These are phyloP conservation scores for Carettochelys insculpta DNA, from an alignment of 2,113 vertebrate genomes.

Conservation along the genomic window DNA sequence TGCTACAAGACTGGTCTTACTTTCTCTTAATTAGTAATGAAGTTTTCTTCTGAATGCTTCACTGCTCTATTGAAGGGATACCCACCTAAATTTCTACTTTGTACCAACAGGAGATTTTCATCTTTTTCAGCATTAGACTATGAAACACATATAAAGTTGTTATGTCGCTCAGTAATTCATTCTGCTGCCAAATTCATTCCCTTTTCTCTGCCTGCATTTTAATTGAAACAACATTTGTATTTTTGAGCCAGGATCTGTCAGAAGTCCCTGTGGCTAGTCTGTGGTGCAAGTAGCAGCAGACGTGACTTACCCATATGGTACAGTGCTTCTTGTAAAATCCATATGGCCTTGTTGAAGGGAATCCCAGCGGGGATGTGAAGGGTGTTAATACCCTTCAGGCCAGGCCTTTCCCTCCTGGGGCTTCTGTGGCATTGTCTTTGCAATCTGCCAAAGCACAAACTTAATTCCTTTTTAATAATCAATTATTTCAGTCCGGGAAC, in stretches of 20 bases:
- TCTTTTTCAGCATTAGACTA: slow-evolving; percentile 56
- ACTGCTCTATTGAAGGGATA: slow-evolving; percentile 30
- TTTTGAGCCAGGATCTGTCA: slow-evolving; percentile 84
- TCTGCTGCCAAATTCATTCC: slow-evolving; percentile 80
- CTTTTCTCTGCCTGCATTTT: slow-evolving; percentile 84
- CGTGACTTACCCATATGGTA: slow-evolving; percentile 95
- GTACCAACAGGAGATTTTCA: slow-evolving; percentile 51
- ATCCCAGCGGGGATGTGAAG: slow-evolving; percentile 90
- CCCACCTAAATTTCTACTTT: slow-evolving; percentile 51
- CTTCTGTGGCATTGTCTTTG: slow-evolving; percentile 91
- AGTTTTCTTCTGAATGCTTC: slow-evolving; percentile 20
- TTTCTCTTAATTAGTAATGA: not conserved
- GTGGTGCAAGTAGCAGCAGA: slow-evolving; percentile 88
- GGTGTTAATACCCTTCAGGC: slow-evolving; percentile 93
- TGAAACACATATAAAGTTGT: slow-evolving; percentile 68
- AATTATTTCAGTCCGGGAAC: slow-evolving; percentile 91
- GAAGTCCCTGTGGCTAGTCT: slow-evolving; percentile 86
- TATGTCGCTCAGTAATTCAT: slow-evolving; percentile 75
- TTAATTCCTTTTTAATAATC: slow-evolving; percentile 90
- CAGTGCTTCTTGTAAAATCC: slow-evolving; percentile 91
- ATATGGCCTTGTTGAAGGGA: slow-evolving; percentile 94
- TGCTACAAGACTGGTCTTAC: not conserved
- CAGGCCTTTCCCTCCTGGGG: slow-evolving; percentile 89
- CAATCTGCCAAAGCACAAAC: slow-evolving; percentile 91
- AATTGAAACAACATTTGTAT: slow-evolving; percentile 90